phyloP scores from a whole-genome alignment of 2,888 invertebrate genomes.

The Caenorhabditis sp. region DNA sequence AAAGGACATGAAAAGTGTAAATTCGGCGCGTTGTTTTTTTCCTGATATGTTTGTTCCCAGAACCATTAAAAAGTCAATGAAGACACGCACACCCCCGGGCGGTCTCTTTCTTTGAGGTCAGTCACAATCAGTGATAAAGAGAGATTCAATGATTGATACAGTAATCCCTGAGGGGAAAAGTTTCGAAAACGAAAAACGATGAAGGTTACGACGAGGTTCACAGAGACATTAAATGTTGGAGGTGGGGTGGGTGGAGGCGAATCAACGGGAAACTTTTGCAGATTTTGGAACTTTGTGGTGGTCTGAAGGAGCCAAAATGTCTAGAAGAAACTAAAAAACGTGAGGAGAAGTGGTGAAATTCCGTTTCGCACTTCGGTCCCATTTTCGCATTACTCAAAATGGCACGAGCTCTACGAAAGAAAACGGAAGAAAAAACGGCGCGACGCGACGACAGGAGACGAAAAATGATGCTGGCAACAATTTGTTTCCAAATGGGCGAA shows the following conservation, averaged over 20 bases:
- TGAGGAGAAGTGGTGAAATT: neutral
- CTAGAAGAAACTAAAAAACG: neutral
- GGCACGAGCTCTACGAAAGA: neutral
- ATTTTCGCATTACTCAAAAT: constrained; percentile 15
- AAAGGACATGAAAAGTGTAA: constrained; percentile 14
- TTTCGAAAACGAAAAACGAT: neutral
- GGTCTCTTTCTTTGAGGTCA: constrained; percentile 8
- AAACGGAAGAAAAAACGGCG: neutral
- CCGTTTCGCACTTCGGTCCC: neutral
- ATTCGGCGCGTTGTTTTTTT: neutral
- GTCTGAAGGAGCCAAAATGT: too few relatives aligned
- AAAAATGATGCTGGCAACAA: constrained; percentile 18
- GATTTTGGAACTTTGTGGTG: too few relatives aligned
- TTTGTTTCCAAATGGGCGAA: constrained; percentile 18
- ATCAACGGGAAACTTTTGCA: too few relatives aligned
- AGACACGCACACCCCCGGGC: neutral
- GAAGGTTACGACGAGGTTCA: constrained; percentile 7
- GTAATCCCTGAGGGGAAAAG: neutral
- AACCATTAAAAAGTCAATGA: neutral
- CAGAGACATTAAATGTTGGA: neutral
- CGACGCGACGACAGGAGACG: neutral
- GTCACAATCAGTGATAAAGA: neutral
- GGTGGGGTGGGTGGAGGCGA: neutral
- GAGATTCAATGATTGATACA: neutral
- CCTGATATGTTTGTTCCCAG: constrained; percentile 17